These are phyloP conservation scores for Toxostoma redivivum DNA, from an alignment of 2,113 vertebrate species.

Conservation along the genomic window DNA sequence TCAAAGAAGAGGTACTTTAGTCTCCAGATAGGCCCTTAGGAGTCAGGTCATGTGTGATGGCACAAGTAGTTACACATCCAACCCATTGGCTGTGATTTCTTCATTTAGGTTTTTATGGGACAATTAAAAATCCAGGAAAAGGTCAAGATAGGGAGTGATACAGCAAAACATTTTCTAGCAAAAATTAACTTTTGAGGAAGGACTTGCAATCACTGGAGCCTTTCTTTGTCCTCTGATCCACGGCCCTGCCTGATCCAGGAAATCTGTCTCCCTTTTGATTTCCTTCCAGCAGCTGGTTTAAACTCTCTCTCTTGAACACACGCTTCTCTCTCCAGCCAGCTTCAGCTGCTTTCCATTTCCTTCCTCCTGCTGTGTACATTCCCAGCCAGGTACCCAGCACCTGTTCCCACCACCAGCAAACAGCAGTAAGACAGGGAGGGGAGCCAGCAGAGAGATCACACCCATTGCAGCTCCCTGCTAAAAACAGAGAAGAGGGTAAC, in stretches of 20 bases:
- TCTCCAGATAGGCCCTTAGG: neutral
- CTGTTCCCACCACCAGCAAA: neutral
- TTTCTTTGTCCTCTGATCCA: constrained; percentile 5
- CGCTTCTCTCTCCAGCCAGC: neutral
- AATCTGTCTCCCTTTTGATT: constrained; percentile 45
- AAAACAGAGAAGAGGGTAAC: neutral
- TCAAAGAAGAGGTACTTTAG: neutral
- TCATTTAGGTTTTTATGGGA: neutral
- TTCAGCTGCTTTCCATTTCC: constrained; percentile 29
- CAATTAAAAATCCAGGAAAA: neutral
- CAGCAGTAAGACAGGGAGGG: neutral
- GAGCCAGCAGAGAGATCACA: neutral
- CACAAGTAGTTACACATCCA: neutral
- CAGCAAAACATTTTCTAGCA: neutral
- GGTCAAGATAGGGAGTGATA: neutral
- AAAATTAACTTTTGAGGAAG: neutral
- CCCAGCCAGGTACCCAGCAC: neutral
- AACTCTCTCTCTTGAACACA: neutral
- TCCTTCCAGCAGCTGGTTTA: neutral
- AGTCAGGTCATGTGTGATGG: neutral
- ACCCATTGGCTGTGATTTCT: neutral
- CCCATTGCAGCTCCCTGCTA: neutral
- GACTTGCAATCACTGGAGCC: neutral
- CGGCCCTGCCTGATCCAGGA: neutral
- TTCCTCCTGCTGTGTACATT: neutral